A percentile compares a stretch with the other conserved stretches of the same genome.
Conservation (phyloP, 1,140 invertebrate genomes). For the roundworm (Caenorhabditis elegans) region WBcel235 BX284605.5:11635001-11635500, state of each 20-base stretch:
- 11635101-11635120: conserved; percentile 61
- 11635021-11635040: conserved; percentile 63
- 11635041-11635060: conserved; percentile 64
- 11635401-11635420: not conserved
- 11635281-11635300: not conserved
- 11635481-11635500: not conserved
- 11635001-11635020: conserved; percentile 56
- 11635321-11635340: not conserved
- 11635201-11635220: conserved; percentile 63
- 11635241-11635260: not conserved
- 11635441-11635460: not conserved
- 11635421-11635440: not conserved
- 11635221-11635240: conserved; percentile 57
- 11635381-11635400: not conserved
- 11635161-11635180: conserved; percentile 60
- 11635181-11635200: conserved; percentile 61
- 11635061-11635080: conserved; percentile 59
- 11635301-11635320: not conserved
- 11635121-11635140: conserved; percentile 48
- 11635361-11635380: not conserved
- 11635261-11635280: not conserved
- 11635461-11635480: not conserved
- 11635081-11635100: conserved; percentile 65
- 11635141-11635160: conserved; percentile 54
- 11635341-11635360: conserved; percentile 10